Base-by-base conservation (phyloP, 2,888 invertebrate species). In the Adineta ricciae region DNA sequence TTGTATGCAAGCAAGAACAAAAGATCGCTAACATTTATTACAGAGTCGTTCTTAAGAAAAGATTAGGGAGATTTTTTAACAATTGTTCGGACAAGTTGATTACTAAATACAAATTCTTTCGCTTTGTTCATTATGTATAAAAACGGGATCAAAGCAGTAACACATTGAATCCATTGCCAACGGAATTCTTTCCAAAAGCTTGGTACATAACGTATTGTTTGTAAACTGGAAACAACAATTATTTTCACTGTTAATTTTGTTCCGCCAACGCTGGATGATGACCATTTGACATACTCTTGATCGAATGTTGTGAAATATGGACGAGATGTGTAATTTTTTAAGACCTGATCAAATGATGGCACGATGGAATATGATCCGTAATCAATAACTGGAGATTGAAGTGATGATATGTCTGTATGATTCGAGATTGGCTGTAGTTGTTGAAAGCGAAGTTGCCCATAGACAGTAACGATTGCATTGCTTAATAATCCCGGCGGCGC, bases 141-240 rank as follows among this genome's bases (percentile, higher is more conserved):
- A 86, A 95, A 93, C 78, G 96, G 91, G 4, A 95, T 90, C 85
- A 94, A 93, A 83, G 95, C 91, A 0, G 95, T 93, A n/a, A 95
- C 92, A 90, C 96, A 97, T 89, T 97, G 97, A 21, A 96, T 93
- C 96, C 96, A 96, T 38, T 94, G 95, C 93, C 94, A 95, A 89
- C 96, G 96, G 38, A 96, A 91, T 88, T 95, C 93, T 90, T 96
- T 95, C 93, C 95, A 94, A 88, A 95, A 92, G 86, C 93, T 93
- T 24, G 95, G 94, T 86, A 91, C 92, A 89, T 94, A 95, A 32
- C 49, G 41, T 24, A 78, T n/a, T 38, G 16, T 24, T n/a, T 82
- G 83, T 73, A 50, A 49, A 24, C 32, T 52, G 32, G 27, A 52
- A n/a, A 73, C 49, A 36, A 85, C 41, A 83, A 72, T 8, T 27